Evolutionary conservation across 2,797 vertebrate species (phyloP), one percentile per base, ranked within the genome.

Genomic region (Argentina silus): DNA sequence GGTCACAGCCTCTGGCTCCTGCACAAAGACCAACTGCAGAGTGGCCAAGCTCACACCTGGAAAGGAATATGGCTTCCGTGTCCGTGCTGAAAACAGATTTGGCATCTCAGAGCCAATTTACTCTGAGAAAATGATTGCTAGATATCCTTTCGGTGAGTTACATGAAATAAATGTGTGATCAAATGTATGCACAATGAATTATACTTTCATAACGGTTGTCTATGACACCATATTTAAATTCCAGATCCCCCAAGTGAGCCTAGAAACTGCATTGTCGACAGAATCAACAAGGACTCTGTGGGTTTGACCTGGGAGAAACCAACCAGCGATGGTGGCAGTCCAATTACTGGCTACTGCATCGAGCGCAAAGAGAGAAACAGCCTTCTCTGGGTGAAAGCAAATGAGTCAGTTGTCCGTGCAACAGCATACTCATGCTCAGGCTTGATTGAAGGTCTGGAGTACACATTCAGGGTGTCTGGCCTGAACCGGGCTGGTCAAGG

Each of bases 341-440:
- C 98, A 21, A 95, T 99, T 78, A 95, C 91, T 0, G 96, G 98
- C 69, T 99, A 96, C 75, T 92, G 93, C 74, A 96, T 99, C 72
- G 98, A 99, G 83, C 97, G 96, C 79, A 99, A 99, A 88, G 98
- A 99, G 88, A 96, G 97, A 79, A 99, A 99, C 88, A 98, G 97
- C 80, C 88, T 99, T 42, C 92, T 99, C 56, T 99, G 98, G 98
- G 93, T 95, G 79, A 97, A 93, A 87, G 96, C 96, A 75, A 99
- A 98, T 0, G 98, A 99, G 78, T 89, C 94, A 6, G 51, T 92
- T 81, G 93, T 99, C 67, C 97, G 97, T 73, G 89, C 95, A 75
- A 96, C 95, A 17, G 97, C 98, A 86, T 97, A 98, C 86, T 95
- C 96, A 72, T 99, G 97, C 83, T 91, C 88, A 59, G 95, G 96